Base-by-base conservation (phyloP, 1,140 invertebrate genomes). In the Drosophila leontia region DNA sequence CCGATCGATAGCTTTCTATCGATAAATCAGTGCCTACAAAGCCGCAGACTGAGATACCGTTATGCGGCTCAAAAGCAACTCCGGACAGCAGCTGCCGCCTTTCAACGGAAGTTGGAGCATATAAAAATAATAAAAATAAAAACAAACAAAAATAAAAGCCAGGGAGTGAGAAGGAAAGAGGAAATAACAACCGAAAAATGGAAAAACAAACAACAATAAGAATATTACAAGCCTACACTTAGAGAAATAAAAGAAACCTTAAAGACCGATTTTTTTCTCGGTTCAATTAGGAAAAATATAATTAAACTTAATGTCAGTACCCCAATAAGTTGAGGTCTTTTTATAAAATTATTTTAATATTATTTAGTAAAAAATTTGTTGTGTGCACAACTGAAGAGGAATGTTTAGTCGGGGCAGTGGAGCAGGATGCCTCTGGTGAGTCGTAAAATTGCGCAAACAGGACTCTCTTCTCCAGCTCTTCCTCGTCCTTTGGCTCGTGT, bases 381-480 rank as follows among this genome's bases (percentile, higher is more conserved):
- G 78, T 78, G 80, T 82, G 78, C 74, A 78, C 62, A 69, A 29
- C 59, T 60, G 60, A 45, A 59, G 58, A 39, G 42, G 59, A 39
- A 47, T 23, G 57, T 34, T 15, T 15, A 23, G 26, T 9, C 15
- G 35, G 7, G 13, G 44, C 50, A 34, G 41, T 47, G 68, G 47
- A 75, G 48, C 55, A 32, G 75, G 41, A 69, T 57, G 77, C 79
- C 80, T 87, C 74, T 64, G 76, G 81, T 72, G 84, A 81, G 81
- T 85, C 84, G 82, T 88, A 88, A 88, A 87, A 87, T 61, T 77
- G 70, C 70, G 75, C 83, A 65, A 86, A 75, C 70, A 67, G 74
- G 68, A 75, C 74, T 59, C 37, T 35, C 56, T 51, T n/a, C 48
- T 45, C 17, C n/a, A n/a, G 11, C 42, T 34, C 29, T 8, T 47